Conservation (phyloP, 2,888 invertebrate genomes). For the Megalurothrips usitatus region DNA sequence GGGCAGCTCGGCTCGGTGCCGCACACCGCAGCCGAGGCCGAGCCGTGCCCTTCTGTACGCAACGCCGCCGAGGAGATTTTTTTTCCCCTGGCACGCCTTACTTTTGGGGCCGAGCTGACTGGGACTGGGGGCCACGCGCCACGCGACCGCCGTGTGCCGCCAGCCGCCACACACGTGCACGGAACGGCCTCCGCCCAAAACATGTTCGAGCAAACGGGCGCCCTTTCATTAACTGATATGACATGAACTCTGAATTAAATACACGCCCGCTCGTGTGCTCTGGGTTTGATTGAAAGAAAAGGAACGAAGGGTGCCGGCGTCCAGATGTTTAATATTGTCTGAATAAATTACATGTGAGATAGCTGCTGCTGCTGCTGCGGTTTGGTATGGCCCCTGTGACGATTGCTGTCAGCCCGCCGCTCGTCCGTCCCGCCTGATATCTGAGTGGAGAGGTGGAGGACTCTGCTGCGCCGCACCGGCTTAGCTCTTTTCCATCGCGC, state of each 20-base stretch:
- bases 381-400: neutral
- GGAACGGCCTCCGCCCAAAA: neutral
- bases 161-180: neutral
- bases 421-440: neutral
- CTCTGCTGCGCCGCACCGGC: neutral
- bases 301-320: neutral
- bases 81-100: too few species aligned
- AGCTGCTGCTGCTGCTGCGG: too few species aligned
- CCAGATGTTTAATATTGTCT: neutral
- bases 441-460: neutral
- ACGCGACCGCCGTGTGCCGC: neutral
- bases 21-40: neutral
- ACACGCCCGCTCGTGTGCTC: neutral
- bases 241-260: neutral
- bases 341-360: neutral
- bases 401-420: neutral
- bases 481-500: neutral
- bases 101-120: neutral
- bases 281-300: too few species aligned
- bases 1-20: too few species aligned
- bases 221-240: neutral
- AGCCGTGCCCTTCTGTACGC: neutral
- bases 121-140: neutral
- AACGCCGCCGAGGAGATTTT: neutral
- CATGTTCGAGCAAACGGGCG: neutral